Evolutionary conservation across 64 coral and sea anemone species (phyloP).

Genomic region (Porites australiensis): DNA sequence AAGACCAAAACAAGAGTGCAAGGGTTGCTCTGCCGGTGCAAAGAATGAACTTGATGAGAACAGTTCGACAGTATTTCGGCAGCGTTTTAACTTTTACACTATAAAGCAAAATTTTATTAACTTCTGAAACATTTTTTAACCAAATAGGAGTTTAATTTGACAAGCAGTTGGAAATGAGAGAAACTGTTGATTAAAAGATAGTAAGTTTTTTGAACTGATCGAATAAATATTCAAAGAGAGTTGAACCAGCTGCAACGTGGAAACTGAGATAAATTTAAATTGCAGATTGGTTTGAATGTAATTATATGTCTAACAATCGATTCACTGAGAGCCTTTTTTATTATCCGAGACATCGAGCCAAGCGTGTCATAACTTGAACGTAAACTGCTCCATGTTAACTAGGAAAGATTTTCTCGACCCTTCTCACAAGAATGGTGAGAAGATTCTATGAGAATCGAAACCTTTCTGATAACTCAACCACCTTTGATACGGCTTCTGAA

Average conservation of each 20-base stretch:
- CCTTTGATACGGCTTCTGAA: neutral
- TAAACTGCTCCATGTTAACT: neutral
- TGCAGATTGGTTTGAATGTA: conserved; percentile 39
- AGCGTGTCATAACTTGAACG: conserved; percentile 31
- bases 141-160: too few species aligned
- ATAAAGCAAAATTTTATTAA: too few species aligned
- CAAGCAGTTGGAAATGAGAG: too few species aligned
- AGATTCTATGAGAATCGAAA: neutral
- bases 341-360: neutral
- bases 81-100: too few species aligned
- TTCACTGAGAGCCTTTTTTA: conserved; percentile 4
- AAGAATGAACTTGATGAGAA: too few species aligned
- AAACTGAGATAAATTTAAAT: conserved; percentile 29
- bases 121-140: too few species aligned
- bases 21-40: too few species aligned
- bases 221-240: neutral
- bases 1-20: too few species aligned
- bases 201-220: neutral
- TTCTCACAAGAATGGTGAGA: conserved; percentile 21
- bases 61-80: too few species aligned
- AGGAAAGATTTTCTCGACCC: neutral
- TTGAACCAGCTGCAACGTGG: conserved; percentile 37
- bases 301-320: conserved; percentile 14
- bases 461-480: neutral
- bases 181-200: neutral